These are phyloP conservation scores for Apotomis turbidana DNA, from an alignment of 2,888 invertebrate species.

Conservation along the genomic window DNA sequence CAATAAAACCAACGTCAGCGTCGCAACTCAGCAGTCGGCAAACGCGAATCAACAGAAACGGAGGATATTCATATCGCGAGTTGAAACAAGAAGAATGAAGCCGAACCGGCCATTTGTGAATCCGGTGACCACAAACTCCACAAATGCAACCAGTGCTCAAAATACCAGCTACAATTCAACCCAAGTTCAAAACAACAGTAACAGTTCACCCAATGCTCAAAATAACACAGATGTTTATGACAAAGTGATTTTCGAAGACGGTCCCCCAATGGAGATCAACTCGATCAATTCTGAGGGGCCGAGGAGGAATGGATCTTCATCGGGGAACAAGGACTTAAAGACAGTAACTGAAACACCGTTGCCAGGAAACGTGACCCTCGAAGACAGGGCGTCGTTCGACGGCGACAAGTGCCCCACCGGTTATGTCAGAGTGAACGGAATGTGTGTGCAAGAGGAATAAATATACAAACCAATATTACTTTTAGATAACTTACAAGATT, in stretches of 20 bases:
- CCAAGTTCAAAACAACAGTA: not conserved
- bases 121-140: constrained; percentile 7
- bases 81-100: constrained; percentile 44
- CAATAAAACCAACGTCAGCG: constrained; percentile 45
- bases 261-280: constrained; percentile 13
- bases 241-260: constrained; percentile 20
- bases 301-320: constrained; percentile 7
- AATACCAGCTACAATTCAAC: constrained; percentile 6
- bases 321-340: not conserved
- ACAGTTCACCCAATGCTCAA: constrained; percentile 1
- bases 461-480: not conserved
- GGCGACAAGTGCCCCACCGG: constrained; percentile 65
- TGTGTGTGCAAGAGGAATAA: constrained; percentile 57
- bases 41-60: constrained; percentile 46
- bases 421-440: constrained; percentile 58
- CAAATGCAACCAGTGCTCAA: constrained; percentile 16
- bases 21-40: constrained; percentile 44
- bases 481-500: constrained; percentile 8
- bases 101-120: constrained; percentile 18
- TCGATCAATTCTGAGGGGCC: constrained; percentile 8
- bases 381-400: constrained; percentile 60
- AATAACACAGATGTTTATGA: constrained; percentile 23
- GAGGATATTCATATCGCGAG: constrained; percentile 47
- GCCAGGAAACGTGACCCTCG: constrained; percentile 50
- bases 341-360: constrained; percentile 10